Evolutionary conservation across 2,113 vertebrate species (phyloP).

Genomic region (Riparia riparia): DNA sequence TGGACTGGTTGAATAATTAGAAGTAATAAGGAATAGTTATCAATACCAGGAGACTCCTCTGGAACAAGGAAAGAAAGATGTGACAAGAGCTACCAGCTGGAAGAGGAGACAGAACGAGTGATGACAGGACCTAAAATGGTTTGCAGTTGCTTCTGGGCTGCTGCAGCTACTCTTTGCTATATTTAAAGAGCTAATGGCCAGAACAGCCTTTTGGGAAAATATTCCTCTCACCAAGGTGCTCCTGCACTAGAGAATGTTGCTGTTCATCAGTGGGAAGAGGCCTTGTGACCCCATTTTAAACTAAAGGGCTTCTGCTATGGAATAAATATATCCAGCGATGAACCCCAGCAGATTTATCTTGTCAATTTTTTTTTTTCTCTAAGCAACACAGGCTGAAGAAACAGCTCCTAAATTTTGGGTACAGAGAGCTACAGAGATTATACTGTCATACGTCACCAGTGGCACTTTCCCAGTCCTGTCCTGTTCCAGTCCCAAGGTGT

Average conservation of each 20-base stretch:
- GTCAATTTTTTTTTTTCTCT: not conserved
- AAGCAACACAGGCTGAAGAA: not conserved
- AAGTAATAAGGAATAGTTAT: not conserved
- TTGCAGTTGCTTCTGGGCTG: constrained; percentile 48
- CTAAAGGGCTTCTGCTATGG: not conserved
- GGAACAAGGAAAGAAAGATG: not conserved
- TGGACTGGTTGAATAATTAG: not conserved
- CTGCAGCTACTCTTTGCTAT: constrained; percentile 20
- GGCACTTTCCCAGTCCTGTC: not conserved
- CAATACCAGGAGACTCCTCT: not conserved
- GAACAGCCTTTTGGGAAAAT: not conserved
- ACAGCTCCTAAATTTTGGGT: constrained; percentile 4
- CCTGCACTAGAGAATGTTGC: not conserved
- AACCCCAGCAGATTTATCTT: not conserved
- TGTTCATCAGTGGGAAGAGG: not conserved
- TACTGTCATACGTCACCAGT: not conserved
- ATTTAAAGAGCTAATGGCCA: constrained; percentile 17
- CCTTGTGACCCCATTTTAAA: constrained; percentile 1
- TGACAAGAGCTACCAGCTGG: constrained; percentile 40
- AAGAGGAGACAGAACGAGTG: not conserved
- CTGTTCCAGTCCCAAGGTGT: not conserved
- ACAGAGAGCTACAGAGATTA: not conserved
- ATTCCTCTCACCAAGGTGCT: not conserved
- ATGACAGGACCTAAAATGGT: constrained; percentile 56
- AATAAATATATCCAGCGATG: not conserved